Base-by-base conservation (phyloP, 2,797 vertebrate species). In the Xerus rutilus region DNA sequence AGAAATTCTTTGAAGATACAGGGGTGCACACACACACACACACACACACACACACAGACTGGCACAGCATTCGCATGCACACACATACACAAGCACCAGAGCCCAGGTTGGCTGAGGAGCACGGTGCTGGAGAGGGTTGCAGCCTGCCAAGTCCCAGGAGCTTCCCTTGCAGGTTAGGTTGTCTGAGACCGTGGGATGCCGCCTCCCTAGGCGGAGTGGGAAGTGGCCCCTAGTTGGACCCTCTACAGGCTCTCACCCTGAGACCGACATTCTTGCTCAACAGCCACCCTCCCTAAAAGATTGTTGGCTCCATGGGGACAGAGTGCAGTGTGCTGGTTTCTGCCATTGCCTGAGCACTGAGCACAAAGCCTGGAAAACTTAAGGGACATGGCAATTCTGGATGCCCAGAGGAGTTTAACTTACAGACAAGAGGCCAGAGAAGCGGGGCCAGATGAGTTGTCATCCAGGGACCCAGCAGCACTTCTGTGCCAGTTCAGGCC, bases 1-100 rank as follows among this genome's bases (percentile, higher is more conserved):
- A 95, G 81, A 93, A 84, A 72, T 89, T 95, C 93, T 94, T 94
- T 70, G 94, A 92, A 95, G 90, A 78, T 54, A 87, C n/a, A 62
- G 86, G 52, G 25, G 7, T 30, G 17, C 11, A 14, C 21, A 52
- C 54, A 74, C 49, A 52, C 30, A 49, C 28, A 25, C 9, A 49
- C 17, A 5, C 10, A 30, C 43, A 23, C 49, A 17, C 32, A 30
- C 39, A 35, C 4, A 13, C 91, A 2, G n/a, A 4, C 6, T 0
- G 7, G n/a, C 15, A 1, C 23, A 23, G 57, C 12, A 15, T 25
- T 45, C 28, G 12, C 4, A 28, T 8, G 7, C 15, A 17, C 67
- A 64, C 7, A 15, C 30, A 54, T 25, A 15, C 8, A n/a, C 12
- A 8, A 23, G 57, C 17, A 9, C 43, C 47, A n/a, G 84, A 52